phyloP scores from a whole-genome alignment of 1,140 invertebrate genomes.

The Eumeta japonica region DNA sequence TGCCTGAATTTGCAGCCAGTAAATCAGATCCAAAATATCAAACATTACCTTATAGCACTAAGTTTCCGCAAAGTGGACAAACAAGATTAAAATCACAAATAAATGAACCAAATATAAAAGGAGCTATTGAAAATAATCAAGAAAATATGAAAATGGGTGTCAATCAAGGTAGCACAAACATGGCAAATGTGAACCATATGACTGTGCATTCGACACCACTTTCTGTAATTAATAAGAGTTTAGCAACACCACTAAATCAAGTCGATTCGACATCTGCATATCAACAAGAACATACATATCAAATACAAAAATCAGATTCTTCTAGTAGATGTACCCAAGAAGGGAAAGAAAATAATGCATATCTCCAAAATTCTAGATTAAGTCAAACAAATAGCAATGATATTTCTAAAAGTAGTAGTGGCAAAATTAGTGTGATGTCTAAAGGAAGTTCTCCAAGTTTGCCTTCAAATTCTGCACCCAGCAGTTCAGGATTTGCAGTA shows the following conservation, averaged over 20 bases:
- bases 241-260: slow-evolving; percentile 61
- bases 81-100: slow-evolving; percentile 43
- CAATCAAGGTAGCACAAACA: slow-evolving; percentile 18
- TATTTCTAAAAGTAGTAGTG: slow-evolving; percentile 23
- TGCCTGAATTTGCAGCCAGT: slow-evolving; percentile 59
- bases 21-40: slow-evolving; percentile 93
- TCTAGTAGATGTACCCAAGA: slow-evolving; percentile 52
- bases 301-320: slow-evolving; percentile 54
- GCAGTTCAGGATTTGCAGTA: slow-evolving; percentile 51
- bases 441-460: slow-evolving; percentile 47
- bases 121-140: slow-evolving; percentile 23
- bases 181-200: slow-evolving; percentile 54
- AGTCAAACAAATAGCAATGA: slow-evolving; percentile 44
- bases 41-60: slow-evolving; percentile 86
- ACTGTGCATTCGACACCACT: slow-evolving; percentile 69
- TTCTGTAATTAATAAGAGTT: slow-evolving; percentile 66
- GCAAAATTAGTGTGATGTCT: slow-evolving; percentile 28
- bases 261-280: slow-evolving; percentile 48
- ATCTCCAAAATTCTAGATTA: slow-evolving; percentile 51
- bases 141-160: slow-evolving; percentile 37
- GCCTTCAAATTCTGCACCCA: slow-evolving; percentile 31
- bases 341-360: slow-evolving; percentile 54
- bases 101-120: slow-evolving; percentile 31
- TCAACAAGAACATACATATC: slow-evolving; percentile 52
- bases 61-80: slow-evolving; percentile 65